Base-by-base conservation (phyloP, 2,113 vertebrate species). In the Eclectus roratus region DNA sequence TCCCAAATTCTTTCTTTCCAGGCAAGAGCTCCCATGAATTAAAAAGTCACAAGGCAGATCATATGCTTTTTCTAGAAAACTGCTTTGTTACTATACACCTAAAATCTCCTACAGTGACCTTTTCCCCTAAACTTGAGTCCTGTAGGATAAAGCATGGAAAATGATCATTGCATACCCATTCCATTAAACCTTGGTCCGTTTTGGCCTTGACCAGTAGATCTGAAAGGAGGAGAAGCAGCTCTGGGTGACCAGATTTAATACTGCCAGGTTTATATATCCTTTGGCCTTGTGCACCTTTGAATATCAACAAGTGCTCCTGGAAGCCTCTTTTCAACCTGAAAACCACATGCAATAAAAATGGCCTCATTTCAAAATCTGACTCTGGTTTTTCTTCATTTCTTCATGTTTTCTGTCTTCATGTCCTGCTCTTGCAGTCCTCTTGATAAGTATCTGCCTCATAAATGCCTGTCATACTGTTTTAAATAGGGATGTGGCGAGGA, bases 391-490 rank as follows among this genome's bases (percentile, higher is more conserved):
- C 27, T 31, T 93, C 37, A 49, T 85, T 93, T 87, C 88, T 94
- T 90, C 19, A 2, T 85, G 85, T 91, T 96, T 88, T 94, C 89
- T 93, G 88, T 96, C 89, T 93, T 94, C 50, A 10, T 91, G 69
- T 95, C 58, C 94, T 90, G 10, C 81, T 95, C 94, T 95, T 47
- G 0, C 85, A 70, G 93, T 95, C 90, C 84, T 92, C 96, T 95
- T 43, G 65, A 17, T 69, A 10, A 83, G 49, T 88, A 80, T 95
- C 77, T 92, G 88, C 71, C 92, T 97, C 93, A 53, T 85, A 60
- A 90, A 65, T 66, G 90, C 94, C 91, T 95, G 44, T 94, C 91
- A 64, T 86, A 35, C 89, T 90, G 86, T 91, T 96, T 93, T 91
- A 93, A 88, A 66, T 52, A 94, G 92, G 91, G 81, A 63, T 86